phyloP scores from a whole-genome alignment of 2,797 vertebrate genomes.

The Babyrousa celebensis region DNA sequence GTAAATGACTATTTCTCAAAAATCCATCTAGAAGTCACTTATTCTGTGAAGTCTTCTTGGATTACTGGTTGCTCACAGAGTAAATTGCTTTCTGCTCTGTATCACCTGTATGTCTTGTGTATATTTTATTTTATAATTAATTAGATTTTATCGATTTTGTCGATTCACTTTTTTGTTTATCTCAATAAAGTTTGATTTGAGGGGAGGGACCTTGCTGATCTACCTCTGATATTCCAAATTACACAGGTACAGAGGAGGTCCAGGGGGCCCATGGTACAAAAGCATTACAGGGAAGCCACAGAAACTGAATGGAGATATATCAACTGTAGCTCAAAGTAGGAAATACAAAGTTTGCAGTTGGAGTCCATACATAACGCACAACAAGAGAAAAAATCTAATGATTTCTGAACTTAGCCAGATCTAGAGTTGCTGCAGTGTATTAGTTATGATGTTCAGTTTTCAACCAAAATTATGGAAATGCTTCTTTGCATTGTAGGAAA shows the following conservation, averaged over 20 bases:
- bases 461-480: slow-evolving; percentile 44
- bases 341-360: neutral
- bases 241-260: neutral
- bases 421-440: neutral
- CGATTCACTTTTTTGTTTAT: neutral
- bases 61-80: neutral
- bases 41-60: slow-evolving; percentile 9
- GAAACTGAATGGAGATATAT: neutral
- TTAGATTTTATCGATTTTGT: neutral
- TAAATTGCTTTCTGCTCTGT: neutral
- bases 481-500: neutral
- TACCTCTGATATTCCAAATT: slow-evolving; percentile 1
- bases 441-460: neutral
- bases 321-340: neutral
- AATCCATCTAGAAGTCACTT: neutral
- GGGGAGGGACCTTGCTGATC: neutral
- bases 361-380: neutral
- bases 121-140: neutral
- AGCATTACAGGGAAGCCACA: neutral
- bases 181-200: slow-evolving; percentile 7
- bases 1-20: slow-evolving; percentile 15
- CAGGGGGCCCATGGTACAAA: neutral
- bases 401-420: neutral
- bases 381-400: neutral
- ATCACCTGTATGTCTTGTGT: neutral